Evolutionary conservation across 2,888 invertebrate genomes (phyloP).

Genomic region (Apoda limacodes): DNA sequence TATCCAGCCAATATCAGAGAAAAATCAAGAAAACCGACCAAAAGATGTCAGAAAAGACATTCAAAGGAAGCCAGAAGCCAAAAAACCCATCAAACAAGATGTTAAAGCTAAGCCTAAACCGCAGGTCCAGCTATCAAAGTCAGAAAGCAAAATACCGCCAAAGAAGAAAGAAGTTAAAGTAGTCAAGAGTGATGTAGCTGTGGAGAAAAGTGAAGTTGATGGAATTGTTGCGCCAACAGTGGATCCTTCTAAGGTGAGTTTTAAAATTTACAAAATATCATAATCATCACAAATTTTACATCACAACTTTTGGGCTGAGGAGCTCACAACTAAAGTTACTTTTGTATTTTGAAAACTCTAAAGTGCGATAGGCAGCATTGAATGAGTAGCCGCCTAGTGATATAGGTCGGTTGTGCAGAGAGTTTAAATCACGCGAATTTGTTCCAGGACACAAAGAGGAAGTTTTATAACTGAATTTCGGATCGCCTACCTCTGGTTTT

Average conservation of each 20-base stretch:
- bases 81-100: slow-evolving; percentile 20
- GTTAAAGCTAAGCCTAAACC: slow-evolving; percentile 27
- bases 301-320: too few relatives aligned
- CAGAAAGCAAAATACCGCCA: slow-evolving; percentile 25
- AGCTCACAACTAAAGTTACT: too few relatives aligned
- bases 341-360: too few relatives aligned
- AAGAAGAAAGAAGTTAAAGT: slow-evolving; percentile 30
- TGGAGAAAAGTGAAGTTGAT: slow-evolving; percentile 24
- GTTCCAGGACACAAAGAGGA: too few relatives aligned
- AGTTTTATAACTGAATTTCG: too few relatives aligned
- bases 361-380: too few relatives aligned
- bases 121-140: slow-evolving; percentile 23
- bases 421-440: too few relatives aligned
- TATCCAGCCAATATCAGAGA: slow-evolving; percentile 25
- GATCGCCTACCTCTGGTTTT: too few relatives aligned
- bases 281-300: too few relatives aligned
- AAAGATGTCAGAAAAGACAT: slow-evolving; percentile 20
- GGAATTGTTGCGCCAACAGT: slow-evolving; percentile 2
- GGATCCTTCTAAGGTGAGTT: slow-evolving; percentile 25
- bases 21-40: slow-evolving; percentile 24
- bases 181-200: slow-evolving; percentile 31
- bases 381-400: too few relatives aligned
- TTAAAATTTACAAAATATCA: too few relatives aligned
- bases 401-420: too few relatives aligned
- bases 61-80: slow-evolving; percentile 22